phyloP scores from a whole-genome alignment of 2,797 vertebrate genomes.

The Mionectes olivaceus region DNA sequence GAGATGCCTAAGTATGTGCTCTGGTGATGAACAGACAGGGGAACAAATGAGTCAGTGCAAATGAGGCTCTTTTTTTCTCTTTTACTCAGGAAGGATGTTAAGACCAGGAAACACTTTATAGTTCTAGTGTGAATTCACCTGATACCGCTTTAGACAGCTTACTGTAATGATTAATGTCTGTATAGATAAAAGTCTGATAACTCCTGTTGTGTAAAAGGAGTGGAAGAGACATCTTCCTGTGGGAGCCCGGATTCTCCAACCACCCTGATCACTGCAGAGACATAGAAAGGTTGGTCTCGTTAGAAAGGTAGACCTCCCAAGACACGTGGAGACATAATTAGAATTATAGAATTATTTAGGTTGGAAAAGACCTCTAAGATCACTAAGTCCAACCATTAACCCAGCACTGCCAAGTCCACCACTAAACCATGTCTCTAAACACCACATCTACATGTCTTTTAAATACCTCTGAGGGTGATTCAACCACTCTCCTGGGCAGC shows the following conservation, averaged over 20 bases:
- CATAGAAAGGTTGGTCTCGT: neutral
- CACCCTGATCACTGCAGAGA: neutral
- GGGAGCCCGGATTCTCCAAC: neutral
- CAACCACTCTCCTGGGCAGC: neutral
- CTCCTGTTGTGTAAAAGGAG: neutral
- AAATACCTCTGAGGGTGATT: neutral
- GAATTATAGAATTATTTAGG: neutral
- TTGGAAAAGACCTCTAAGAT: neutral
- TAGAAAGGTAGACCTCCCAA: neutral
- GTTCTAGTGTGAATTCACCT: neutral
- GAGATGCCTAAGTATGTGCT: neutral
- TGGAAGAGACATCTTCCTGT: neutral
- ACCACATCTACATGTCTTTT: fast-evolving
- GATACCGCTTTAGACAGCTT: neutral
- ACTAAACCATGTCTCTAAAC: neutral
- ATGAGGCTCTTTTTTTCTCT: neutral
- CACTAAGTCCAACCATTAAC: neutral
- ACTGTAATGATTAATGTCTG: neutral
- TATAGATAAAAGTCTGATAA: neutral
- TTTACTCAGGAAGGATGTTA: neutral
- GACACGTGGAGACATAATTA: neutral
- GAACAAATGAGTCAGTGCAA: neutral
- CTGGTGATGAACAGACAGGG: neutral
- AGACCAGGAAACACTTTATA: neutral
- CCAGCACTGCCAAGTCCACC: neutral